Evolutionary conservation across 2,113 vertebrate species (phyloP), one percentile per base, ranked within the genome.

Genomic region (Sinocyclocheilus anshuiensis): DNA sequence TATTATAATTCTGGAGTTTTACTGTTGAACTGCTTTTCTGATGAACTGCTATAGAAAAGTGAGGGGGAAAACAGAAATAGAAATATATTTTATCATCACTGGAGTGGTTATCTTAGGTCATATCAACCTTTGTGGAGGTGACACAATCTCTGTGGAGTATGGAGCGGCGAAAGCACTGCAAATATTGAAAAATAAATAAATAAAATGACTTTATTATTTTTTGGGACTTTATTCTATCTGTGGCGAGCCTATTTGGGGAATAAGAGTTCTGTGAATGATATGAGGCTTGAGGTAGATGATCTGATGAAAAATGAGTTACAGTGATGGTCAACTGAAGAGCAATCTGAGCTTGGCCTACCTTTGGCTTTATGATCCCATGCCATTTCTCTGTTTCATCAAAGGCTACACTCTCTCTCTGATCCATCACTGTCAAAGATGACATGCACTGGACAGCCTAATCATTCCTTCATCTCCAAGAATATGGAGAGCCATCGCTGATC

Each of bases 231-330:
- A 76, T 84, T 81, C 83, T 83, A 88, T 86, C 36, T 81, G 71
- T 53, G 82, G 67, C 65, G 71, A 84, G 82, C 77, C 88, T 81
- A 89, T 89, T 86, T 89, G 85, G 77, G 75, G 74, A 83, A 53
- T 29, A 63, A 72, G 57, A 76, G 50, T 61, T 33, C 13, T 80
- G 36, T 33, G 77, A 84, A 29, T 67, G 81, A 42, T 45, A 63
- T 26, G n/a, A 59, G 61, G 55, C 76, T 83, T 65, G 72, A 71
- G 63, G 77, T 83, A 84, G 76, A 89, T 42, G 83, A 88, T 86
- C 77, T 86, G 77, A 89, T 69, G 69, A 86, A 77, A 86, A 75
- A 89, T 81, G 81, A 86, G 82, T 77, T 84, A 83, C 42, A 65
- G 69, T 80, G 81, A 81, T 77, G 85, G 78, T 63, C 69, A 84